Evolutionary conservation across 2,888 invertebrate genomes (phyloP).

Genomic region (Pachycephus smyrnensis): DNA sequence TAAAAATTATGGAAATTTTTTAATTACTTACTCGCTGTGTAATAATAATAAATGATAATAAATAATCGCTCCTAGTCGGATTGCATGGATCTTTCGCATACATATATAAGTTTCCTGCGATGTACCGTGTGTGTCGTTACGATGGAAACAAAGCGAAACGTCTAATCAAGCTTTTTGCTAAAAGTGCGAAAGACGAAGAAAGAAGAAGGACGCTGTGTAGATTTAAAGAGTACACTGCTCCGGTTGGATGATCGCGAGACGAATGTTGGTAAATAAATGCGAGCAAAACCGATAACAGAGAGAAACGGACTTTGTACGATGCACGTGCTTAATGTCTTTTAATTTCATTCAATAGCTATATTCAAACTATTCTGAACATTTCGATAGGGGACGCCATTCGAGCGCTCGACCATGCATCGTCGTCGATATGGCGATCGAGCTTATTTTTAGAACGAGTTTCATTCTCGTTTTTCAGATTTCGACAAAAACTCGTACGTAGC

Average conservation of each 20-base stretch:
- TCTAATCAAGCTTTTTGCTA: neutral
- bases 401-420: neutral
- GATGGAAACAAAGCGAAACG: neutral
- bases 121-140: neutral
- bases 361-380: neutral
- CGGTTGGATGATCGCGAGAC: neutral
- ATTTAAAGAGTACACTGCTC: neutral
- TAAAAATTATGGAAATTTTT: neutral
- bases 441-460: neutral
- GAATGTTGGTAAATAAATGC: conserved; percentile 39
- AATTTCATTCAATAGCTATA: neutral
- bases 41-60: neutral
- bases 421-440: neutral
- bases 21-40: neutral
- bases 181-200: neutral
- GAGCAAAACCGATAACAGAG: conserved; percentile 13
- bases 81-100: neutral
- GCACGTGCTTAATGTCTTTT: neutral
- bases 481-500: neutral
- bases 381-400: neutral
- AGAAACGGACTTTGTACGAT: neutral
- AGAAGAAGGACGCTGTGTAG: neutral
- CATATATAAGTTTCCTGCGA: neutral
- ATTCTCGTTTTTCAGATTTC: neutral
- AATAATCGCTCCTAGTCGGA: neutral